phyloP scores from a whole-genome alignment of 2,888 invertebrate genomes.

The Carabus problematicus region DNA sequence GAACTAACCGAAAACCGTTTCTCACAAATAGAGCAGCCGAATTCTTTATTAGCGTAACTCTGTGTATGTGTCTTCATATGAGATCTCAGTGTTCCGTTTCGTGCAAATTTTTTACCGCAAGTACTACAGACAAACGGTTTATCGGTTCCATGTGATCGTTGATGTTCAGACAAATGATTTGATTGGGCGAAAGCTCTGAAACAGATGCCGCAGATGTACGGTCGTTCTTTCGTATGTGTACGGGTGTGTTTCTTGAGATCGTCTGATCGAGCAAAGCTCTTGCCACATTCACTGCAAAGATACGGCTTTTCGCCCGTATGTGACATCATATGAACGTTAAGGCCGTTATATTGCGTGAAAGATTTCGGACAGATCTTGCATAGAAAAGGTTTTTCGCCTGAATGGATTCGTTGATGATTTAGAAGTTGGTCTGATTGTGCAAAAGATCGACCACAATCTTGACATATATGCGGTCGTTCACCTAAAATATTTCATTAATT shows the following conservation, averaged over 20 bases:
- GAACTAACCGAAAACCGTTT: slow-evolving; percentile 48
- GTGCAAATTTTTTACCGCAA: slow-evolving; percentile 48
- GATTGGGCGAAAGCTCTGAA: slow-evolving; percentile 47
- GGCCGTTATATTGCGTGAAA: slow-evolving; percentile 52
- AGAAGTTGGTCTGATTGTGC: slow-evolving; percentile 50
- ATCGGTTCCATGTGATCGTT: slow-evolving; percentile 46
- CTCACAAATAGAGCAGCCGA: slow-evolving; percentile 48
- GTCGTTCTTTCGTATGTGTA: slow-evolving; percentile 49
- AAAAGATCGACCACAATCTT: slow-evolving; percentile 49
- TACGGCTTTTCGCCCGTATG: slow-evolving; percentile 53
- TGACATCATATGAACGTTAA: slow-evolving; percentile 52
- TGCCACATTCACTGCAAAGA: slow-evolving; percentile 51
- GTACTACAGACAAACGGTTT: slow-evolving; percentile 46
- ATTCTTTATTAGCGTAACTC: slow-evolving; percentile 45
- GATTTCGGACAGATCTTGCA: slow-evolving; percentile 52
- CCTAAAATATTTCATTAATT: slow-evolving; percentile 41
- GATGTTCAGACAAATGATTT: slow-evolving; percentile 48
- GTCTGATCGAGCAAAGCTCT: slow-evolving; percentile 51
- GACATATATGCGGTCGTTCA: slow-evolving; percentile 47
- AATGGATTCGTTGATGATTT: slow-evolving; percentile 49
- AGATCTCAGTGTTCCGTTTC: slow-evolving; percentile 47
- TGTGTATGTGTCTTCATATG: slow-evolving; percentile 44
- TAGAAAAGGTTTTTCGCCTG: slow-evolving; percentile 50
- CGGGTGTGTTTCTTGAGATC: slow-evolving; percentile 51
- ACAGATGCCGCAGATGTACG: slow-evolving; percentile 49